These are phyloP conservation scores for Latrodectus geometricus DNA, from an alignment of 1,140 invertebrate genomes.

Conservation along the genomic window DNA sequence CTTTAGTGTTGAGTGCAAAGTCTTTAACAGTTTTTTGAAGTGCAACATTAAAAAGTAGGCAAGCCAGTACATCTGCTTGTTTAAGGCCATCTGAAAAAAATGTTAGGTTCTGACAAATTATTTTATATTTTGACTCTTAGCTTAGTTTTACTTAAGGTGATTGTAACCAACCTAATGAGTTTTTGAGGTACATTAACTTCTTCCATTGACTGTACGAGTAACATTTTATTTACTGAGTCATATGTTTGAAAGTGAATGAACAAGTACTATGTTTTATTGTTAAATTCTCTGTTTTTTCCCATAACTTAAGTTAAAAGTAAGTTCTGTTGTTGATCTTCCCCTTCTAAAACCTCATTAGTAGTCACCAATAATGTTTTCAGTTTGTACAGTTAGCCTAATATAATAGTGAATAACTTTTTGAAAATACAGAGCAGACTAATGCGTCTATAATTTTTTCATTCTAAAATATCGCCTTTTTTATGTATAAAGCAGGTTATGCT, in stretches of 20 bases:
- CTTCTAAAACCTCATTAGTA: neutral
- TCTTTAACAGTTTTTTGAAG: too few species aligned
- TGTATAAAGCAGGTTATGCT: neutral
- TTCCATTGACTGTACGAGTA: neutral
- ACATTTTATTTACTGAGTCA: neutral
- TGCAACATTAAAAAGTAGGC: too few species aligned
- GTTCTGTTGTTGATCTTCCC: conserved; percentile 10
- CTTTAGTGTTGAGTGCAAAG: too few species aligned
- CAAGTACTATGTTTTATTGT: neutral
- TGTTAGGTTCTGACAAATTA: too few species aligned
- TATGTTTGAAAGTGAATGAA: neutral
- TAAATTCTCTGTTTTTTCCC: neutral
- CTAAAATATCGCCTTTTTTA: neutral
- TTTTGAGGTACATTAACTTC: neutral
- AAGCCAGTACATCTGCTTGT: neutral
- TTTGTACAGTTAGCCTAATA: neutral
- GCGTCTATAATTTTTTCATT: neutral
- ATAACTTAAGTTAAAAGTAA: conserved; percentile 3
- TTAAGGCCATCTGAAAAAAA: too few species aligned
- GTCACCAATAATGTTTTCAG: neutral
- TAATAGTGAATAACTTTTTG: neutral
- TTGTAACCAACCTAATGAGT: neutral
- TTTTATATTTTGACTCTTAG: neutral
- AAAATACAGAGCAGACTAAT: neutral
- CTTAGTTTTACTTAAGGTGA: conserved; percentile 1